Conservation (phyloP, 2,113 vertebrate genomes). For the Pedionomus torquatus region DNA sequence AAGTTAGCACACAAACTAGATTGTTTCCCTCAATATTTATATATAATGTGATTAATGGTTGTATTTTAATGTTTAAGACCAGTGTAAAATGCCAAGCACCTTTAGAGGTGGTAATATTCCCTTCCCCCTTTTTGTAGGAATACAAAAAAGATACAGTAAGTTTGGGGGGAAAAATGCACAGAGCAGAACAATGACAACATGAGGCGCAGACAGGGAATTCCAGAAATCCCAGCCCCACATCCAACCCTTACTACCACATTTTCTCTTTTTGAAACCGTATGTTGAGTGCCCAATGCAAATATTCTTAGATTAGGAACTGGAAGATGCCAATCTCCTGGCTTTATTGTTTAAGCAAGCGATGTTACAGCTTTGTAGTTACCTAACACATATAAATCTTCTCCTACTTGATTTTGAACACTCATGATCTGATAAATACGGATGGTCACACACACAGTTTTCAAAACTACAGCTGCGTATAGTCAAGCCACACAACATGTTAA, state of each 20-base stretch:
- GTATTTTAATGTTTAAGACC: neutral
- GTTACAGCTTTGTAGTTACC: neutral
- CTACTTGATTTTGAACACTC: neutral
- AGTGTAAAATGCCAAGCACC: neutral
- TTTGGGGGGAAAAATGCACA: neutral
- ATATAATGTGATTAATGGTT: neutral
- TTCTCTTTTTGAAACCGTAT: neutral
- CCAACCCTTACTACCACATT: neutral
- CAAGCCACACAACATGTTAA: neutral
- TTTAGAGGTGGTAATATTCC: neutral
- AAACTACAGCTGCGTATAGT: rapidly evolving
- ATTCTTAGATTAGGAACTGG: neutral
- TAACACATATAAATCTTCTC: neutral
- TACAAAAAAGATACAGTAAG: neutral
- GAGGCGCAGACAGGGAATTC: neutral
- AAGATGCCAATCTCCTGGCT: neutral
- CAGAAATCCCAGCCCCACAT: neutral
- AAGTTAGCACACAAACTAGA: neutral
- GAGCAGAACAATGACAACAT: rapidly evolving
- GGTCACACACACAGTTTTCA: neutral
- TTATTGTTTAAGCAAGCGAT: neutral
- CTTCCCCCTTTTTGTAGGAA: neutral
- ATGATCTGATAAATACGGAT: neutral
- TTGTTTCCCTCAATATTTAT: neutral
- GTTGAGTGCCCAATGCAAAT: neutral